A percentile compares a stretch with the other conserved stretches of the same genome.
Evolutionary conservation across 2,113 vertebrate species (phyloP).

Genomic region (Bothrops jararaca): DNA sequence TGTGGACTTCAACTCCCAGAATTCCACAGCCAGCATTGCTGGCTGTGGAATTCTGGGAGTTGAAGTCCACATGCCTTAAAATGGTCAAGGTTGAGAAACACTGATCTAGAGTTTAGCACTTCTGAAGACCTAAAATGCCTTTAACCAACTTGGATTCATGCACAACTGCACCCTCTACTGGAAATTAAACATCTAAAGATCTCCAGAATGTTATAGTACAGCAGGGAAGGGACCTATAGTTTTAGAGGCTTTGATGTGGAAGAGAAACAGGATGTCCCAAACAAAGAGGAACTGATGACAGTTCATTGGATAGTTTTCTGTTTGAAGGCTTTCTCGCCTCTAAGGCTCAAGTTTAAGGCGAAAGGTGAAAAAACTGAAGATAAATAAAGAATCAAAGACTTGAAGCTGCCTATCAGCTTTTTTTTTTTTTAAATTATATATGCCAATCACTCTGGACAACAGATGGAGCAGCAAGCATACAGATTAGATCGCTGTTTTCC

Average conservation of each 20-base stretch:
- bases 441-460: neutral
- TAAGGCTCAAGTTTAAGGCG: neutral
- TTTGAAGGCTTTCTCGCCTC: neutral
- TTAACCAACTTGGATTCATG: neutral
- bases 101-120: neutral
- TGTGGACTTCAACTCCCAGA: too few relatives aligned
- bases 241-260: neutral
- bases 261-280: neutral
- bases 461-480: neutral
- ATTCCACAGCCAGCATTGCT: too few relatives aligned
- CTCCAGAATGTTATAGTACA: too few relatives aligned
- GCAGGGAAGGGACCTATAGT: neutral
- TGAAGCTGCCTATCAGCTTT: neutral
- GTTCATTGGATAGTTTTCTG: neutral
- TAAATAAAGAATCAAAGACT: neutral
- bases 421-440: neutral
- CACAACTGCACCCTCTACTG: neutral
- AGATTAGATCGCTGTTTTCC: neutral
- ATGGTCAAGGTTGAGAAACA: too few relatives aligned
- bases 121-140: neutral
- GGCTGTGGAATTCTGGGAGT: too few relatives aligned
- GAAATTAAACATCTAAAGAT: neutral
- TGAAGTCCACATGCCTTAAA: too few relatives aligned
- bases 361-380: neutral
- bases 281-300: neutral